Evolutionary conservation across 1,140 invertebrate genomes (phyloP).

Genomic region (Philotrypesis tridentata): DNA sequence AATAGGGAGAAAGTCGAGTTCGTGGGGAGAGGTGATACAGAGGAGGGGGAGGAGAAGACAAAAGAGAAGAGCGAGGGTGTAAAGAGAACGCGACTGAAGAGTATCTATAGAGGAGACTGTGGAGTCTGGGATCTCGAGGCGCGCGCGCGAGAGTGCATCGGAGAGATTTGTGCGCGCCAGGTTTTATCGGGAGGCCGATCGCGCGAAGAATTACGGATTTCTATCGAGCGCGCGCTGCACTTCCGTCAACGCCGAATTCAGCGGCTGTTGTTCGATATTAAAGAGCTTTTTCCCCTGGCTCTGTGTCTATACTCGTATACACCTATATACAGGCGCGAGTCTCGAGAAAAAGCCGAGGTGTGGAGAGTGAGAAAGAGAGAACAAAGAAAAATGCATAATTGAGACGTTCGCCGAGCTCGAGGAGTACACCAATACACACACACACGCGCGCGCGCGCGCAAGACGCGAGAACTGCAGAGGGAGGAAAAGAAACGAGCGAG

Average conservation of each 20-base stretch:
- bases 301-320: no score
- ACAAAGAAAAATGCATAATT: conserved; percentile 4
- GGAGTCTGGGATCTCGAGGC: conserved; percentile 17
- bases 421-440: neutral
- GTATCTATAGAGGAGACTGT: neutral
- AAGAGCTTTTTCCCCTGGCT: neutral
- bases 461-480: no score
- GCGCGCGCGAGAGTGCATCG: conserved; percentile 1
- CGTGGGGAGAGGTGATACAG: no score
- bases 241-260: neutral
- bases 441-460: neutral
- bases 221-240: conserved; percentile 50
- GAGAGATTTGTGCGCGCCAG: conserved; percentile 60
- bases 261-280: no score
- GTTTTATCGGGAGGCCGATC: conserved; percentile 61
- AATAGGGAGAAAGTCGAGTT: conserved; percentile 26
- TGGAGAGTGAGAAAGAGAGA: conserved; percentile 31
- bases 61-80: conserved; percentile 47
- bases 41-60: conserved; percentile 35
- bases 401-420: neutral
- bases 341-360: no score
- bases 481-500: neutral
- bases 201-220: conserved; percentile 63
- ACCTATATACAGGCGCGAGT: no score
- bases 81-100: neutral